These are phyloP conservation scores for Actinia equina DNA, from an alignment of 64 coral and sea anemone species.

Conservation along the genomic window DNA sequence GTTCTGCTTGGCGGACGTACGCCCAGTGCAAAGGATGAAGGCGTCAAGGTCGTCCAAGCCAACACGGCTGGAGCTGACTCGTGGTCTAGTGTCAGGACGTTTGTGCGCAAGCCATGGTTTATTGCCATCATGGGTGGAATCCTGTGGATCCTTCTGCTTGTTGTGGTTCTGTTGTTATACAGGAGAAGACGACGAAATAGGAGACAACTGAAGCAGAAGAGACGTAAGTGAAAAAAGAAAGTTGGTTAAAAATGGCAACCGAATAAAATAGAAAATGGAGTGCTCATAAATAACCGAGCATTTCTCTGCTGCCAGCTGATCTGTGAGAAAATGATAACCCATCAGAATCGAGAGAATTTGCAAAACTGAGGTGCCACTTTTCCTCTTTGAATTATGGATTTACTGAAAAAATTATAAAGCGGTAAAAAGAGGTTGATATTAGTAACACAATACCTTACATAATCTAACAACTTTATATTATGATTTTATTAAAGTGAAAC, in stretches of 20 bases:
- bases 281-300: no score
- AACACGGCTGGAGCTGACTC: conserved; percentile 17
- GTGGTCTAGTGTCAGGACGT: conserved; percentile 65
- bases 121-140: conserved; percentile 71
- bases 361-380: no score
- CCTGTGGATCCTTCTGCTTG: conserved; percentile 61
- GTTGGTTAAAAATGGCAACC: not conserved
- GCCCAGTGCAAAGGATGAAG: conserved; percentile 7
- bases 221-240: not conserved
- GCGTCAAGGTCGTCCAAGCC: conserved; percentile 30
- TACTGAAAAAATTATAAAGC: no score
- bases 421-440: no score
- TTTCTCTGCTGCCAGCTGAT: no score
- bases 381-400: no score
- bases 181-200: conserved; percentile 53
- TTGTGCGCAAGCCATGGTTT: conserved; percentile 84
- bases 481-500: not conserved
- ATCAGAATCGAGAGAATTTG: no score
- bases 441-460: no score
- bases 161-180: conserved; percentile 73
- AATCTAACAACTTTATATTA: not conserved
- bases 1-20: not conserved
- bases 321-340: no score
- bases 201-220: conserved; percentile 40
- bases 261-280: no score